Conservation (phyloP, 1,140 invertebrate genomes). For the Riptortus pedestris region DNA sequence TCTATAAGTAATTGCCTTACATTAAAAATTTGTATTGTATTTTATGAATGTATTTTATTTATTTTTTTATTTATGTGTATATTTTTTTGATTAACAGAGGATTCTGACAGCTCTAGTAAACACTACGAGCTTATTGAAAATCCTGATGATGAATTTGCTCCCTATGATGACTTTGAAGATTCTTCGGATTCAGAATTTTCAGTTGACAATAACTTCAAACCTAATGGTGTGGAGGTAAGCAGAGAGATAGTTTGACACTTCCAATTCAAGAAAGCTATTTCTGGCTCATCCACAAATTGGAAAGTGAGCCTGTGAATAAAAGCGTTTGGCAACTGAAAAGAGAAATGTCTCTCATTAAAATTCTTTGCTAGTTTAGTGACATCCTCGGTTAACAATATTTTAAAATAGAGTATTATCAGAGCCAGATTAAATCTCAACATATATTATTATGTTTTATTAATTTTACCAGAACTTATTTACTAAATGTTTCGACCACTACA, state of each 20-base stretch:
- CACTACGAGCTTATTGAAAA: constrained; percentile 25
- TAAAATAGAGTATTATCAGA: too few species aligned
- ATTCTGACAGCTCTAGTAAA: constrained; percentile 20
- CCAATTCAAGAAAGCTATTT: background rate
- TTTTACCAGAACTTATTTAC: too few species aligned
- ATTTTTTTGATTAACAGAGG: too few species aligned
- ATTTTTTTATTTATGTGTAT: background rate
- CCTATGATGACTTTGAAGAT: constrained; percentile 28
- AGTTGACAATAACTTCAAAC: constrained; percentile 16
- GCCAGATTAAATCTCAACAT: too few species aligned
- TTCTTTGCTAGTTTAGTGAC: too few species aligned
- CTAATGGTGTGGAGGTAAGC: background rate
- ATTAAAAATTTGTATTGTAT: background rate
- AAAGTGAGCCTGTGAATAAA: background rate
- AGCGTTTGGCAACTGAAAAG: too few species aligned
- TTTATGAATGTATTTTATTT: background rate
- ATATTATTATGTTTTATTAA: too few species aligned
- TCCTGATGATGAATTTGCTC: constrained; percentile 18
- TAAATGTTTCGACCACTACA: too few species aligned
- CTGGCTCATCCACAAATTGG: background rate
- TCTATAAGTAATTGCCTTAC: background rate
- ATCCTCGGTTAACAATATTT: too few species aligned
- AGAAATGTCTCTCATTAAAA: too few species aligned
- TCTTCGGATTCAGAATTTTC: constrained; percentile 30
- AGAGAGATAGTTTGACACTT: too few species aligned